A percentile compares a stretch with the other conserved stretches of the same genome.
phyloP scores from a whole-genome alignment of 2,888 invertebrate species.

The Pinctada fucata region DNA sequence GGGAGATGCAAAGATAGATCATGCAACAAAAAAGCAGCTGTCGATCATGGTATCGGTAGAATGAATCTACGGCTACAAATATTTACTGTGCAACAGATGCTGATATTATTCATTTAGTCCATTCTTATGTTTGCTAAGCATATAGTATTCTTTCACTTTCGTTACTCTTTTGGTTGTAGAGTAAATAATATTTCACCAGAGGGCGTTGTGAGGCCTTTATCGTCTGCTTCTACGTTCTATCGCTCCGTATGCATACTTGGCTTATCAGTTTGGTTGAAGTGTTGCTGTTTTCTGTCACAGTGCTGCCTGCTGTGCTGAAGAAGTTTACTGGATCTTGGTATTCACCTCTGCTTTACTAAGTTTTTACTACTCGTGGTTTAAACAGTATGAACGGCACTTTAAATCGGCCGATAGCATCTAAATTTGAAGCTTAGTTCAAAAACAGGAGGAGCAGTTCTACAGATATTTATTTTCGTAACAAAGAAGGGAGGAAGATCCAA shows the following conservation, averaged over 20 bases:
- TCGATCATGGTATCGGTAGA: too few species aligned
- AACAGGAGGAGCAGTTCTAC: neutral
- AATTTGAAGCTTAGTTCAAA: constrained; percentile 14
- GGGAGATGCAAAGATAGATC: too few species aligned
- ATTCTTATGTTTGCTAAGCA: neutral
- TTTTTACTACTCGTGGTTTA: constrained; percentile 13
- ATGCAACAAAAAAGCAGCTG: too few species aligned
- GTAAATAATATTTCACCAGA: neutral
- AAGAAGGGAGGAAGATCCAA: constrained; percentile 1
- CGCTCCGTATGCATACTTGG: constrained; percentile 9
- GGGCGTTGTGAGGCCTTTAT: neutral
- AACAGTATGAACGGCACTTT: constrained; percentile 11
- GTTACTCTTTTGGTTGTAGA: neutral
- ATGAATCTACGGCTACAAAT: neutral
- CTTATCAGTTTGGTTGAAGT: constrained; percentile 20
- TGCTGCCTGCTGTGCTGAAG: constrained; percentile 9
- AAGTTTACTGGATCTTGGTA: constrained; percentile 11
- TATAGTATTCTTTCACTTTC: neutral
- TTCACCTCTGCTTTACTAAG: neutral
- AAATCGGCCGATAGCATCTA: constrained; percentile 8
- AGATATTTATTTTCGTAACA: constrained; percentile 9
- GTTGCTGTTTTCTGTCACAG: constrained; percentile 13
- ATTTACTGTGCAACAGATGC: constrained; percentile 1
- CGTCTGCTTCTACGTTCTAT: neutral
- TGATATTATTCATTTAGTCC: neutral